Percentiles rank a stretch among this genome's conserved stretches.
Evolutionary conservation across 1,140 invertebrate genomes (phyloP).

Genomic region (Lethocerus indicus): DNA sequence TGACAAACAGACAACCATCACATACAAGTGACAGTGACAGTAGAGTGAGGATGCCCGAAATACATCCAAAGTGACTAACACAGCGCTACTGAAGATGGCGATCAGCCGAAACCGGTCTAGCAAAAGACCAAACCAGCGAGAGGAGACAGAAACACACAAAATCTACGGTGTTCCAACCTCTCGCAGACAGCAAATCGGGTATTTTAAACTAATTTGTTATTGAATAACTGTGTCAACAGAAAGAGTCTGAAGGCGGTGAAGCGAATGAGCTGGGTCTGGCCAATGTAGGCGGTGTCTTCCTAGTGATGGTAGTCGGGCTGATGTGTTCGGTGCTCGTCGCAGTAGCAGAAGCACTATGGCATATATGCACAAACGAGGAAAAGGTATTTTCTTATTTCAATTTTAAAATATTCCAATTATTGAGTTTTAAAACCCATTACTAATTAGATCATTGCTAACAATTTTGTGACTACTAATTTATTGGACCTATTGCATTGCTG

Average conservation of each 20-base stretch:
- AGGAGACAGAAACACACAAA: too few relatives aligned
- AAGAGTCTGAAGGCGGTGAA: constrained; percentile 17
- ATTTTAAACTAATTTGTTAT: too few relatives aligned
- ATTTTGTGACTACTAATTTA: background rate
- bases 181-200: too few relatives aligned
- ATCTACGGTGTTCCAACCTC: too few relatives aligned
- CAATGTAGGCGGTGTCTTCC: constrained; percentile 81
- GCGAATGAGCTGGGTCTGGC: constrained; percentile 47
- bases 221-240: background rate
- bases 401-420: background rate
- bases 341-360: constrained; percentile 13
- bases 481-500: background rate
- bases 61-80: too few relatives aligned
- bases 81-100: too few relatives aligned
- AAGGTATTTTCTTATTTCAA: constrained; percentile 22
- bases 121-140: too few relatives aligned
- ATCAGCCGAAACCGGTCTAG: too few relatives aligned
- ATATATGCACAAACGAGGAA: constrained; percentile 24
- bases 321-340: constrained; percentile 20
- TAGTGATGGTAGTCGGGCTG: constrained; percentile 39
- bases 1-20: too few relatives aligned
- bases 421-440: background rate
- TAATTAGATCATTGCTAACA: background rate
- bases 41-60: too few relatives aligned
- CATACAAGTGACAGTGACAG: too few relatives aligned